phyloP scores from a whole-genome alignment of 2,113 vertebrate genomes.

The Gymnobelideus leadbeateri region DNA sequence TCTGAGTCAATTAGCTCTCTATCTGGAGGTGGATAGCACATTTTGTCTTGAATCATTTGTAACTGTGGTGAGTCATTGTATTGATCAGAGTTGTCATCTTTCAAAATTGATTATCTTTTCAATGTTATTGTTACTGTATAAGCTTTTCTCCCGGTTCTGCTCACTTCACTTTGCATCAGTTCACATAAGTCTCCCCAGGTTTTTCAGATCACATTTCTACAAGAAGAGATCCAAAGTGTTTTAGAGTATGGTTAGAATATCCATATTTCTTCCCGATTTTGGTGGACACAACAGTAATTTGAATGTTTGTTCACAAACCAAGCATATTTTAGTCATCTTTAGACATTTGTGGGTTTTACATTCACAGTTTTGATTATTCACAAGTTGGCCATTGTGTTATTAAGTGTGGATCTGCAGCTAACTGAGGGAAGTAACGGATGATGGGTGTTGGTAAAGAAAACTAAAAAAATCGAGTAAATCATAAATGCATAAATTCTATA shows the following conservation, averaged over 20 bases:
- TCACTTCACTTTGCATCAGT: neutral
- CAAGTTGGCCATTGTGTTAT: too few relatives aligned
- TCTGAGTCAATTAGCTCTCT: neutral
- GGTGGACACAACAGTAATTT: neutral
- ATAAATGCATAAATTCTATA: too few relatives aligned
- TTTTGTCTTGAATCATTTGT: neutral
- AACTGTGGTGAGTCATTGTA: neutral
- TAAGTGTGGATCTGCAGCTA: too few relatives aligned
- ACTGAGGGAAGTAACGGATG: too few relatives aligned
- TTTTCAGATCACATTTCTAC: neutral
- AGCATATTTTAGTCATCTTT: neutral
- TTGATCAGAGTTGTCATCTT: neutral
- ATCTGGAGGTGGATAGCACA: neutral
- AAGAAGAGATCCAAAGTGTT: neutral
- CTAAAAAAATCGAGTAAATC: too few relatives aligned
- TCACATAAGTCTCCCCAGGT: neutral
- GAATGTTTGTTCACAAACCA: neutral
- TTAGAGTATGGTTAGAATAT: neutral
- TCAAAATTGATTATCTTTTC: neutral
- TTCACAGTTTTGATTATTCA: too few relatives aligned
- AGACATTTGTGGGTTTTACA: too few relatives aligned
- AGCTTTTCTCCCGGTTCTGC: neutral
- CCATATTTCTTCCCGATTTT: neutral
- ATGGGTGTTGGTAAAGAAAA: too few relatives aligned
- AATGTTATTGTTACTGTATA: neutral